Percentiles rank a stretch among this genome's conserved stretches.
Conservation (phyloP, 2,888 invertebrate genomes). For the Drosophila ustulata region DNA sequence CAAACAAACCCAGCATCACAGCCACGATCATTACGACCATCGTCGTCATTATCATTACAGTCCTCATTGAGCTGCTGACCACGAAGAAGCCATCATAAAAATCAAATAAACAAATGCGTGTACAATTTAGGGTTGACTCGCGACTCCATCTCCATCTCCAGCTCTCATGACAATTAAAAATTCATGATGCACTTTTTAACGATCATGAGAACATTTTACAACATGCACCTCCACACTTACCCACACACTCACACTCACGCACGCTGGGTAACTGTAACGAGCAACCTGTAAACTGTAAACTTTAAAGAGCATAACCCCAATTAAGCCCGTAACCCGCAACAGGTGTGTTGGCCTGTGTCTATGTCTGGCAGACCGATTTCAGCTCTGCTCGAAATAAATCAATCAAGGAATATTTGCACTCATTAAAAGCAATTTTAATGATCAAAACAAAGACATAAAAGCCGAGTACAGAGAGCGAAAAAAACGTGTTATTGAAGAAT, state of each 20-base stretch:
- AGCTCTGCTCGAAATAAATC: neutral
- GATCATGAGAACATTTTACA: slow-evolving; percentile 54
- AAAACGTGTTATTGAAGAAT: no score
- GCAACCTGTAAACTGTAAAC: neutral
- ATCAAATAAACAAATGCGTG: slow-evolving; percentile 56
- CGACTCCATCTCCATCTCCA: slow-evolving; percentile 12
- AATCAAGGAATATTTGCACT: neutral
- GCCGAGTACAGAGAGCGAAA: neutral
- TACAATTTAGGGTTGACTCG: slow-evolving; percentile 44
- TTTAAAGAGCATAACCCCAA: slow-evolving; percentile 5
- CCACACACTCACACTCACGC: neutral
- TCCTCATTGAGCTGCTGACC: slow-evolving; percentile 11
- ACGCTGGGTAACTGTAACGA: slow-evolving; percentile 16
- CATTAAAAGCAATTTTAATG: neutral
- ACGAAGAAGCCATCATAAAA: slow-evolving; percentile 63
- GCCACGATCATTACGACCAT: slow-evolving; percentile 5
- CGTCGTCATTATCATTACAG: slow-evolving; percentile 18
- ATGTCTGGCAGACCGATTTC: neutral
- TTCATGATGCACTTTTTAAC: slow-evolving; percentile 51
- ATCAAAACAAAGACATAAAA: slow-evolving; percentile 3
- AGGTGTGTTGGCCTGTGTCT: neutral
- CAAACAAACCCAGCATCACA: slow-evolving; percentile 49
- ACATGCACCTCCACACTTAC: slow-evolving; percentile 6
- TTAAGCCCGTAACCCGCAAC: neutral
- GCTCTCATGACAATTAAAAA: slow-evolving; percentile 64